phyloP scores from a whole-genome alignment of 2,113 vertebrate species.

The Bubo bubo region DNA sequence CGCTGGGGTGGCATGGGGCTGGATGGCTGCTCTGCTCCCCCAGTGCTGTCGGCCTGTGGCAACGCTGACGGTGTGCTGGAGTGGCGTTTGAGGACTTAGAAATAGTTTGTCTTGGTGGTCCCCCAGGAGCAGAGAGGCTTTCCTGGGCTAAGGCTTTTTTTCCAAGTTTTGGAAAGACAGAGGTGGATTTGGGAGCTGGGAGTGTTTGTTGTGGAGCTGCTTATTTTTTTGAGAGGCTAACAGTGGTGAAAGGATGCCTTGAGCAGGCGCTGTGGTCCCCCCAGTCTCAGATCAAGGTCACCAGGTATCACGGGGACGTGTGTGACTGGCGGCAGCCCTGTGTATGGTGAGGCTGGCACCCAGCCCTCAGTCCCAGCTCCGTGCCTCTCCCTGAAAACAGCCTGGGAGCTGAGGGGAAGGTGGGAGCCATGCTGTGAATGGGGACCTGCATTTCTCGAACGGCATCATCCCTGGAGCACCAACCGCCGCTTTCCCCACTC shows the following conservation, averaged over 20 bases:
- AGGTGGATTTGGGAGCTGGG: not conserved
- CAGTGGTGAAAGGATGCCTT: not conserved
- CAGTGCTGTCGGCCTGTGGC: rapidly evolving
- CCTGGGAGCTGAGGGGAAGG: not conserved
- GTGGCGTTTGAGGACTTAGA: not conserved
- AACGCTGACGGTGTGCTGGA: rapidly evolving
- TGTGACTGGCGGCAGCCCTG: not conserved
- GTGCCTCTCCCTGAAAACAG: not conserved
- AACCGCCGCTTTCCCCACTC: not conserved
- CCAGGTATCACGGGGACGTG: not conserved
- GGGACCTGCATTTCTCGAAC: not conserved
- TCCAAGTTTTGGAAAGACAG: not conserved
- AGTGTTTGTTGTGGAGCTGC: not conserved
- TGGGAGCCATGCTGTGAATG: rapidly evolving
- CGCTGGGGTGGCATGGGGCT: not conserved
- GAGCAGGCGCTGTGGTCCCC: not conserved
- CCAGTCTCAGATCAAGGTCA: not conserved
- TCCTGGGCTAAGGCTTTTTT: not conserved
- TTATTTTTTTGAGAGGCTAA: not conserved
- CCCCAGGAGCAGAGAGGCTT: not conserved
- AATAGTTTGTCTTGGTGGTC: not conserved
- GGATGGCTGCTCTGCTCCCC: not conserved
- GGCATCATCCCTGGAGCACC: not conserved
- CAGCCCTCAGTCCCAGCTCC: not conserved
- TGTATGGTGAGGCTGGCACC: not conserved